Base-by-base conservation (phyloP, 2,113 vertebrate species). In the Leiothrix lutea region DNA sequence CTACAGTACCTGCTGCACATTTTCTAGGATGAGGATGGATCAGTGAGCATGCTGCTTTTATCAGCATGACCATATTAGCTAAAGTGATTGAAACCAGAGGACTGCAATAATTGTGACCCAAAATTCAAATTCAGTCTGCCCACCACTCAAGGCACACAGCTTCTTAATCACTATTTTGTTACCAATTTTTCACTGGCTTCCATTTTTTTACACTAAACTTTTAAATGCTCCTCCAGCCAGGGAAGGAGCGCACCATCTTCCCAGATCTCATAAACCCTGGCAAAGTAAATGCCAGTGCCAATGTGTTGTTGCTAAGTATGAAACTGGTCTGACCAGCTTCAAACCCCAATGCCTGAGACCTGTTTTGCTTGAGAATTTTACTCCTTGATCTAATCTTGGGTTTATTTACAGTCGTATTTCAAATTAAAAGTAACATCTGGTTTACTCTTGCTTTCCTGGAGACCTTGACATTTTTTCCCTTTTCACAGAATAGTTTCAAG, bases 251-350 rank as follows among this genome's bases (percentile, higher is more conserved):
- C 53, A 70, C 31, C 71, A 50, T 64, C 92, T 38, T 82, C 51
- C 45, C 16, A 62, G 65, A 22, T n/a, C 78, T 75, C 93, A 45
- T 38, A 73, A 71, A 53, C 60, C 35, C 35, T 58, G 50, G 42
- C 56, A 40, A 87, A 67, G 21, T 67, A 54, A 60, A 60, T 21
- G 47, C 25, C 70, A 19, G 5, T 69, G 69, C 75, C 82, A 74
- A 15, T 38, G 57, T 48, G 65, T 6, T 86, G 50, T 51, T 89
- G 70, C 53, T 54, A 42, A 48, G 35, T 11, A 50, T 1, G 13
- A 77, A 97, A 97, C 97, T 96, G 88, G 96, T 97, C 84, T 80
- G 84, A 95, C 95, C 79, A 91, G 95, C 79, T 93, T 91, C 86
- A 85, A 83, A 38, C 54, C 45, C 71, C 67, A 79, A 35, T 47